Conservation (phyloP, 2,113 vertebrate species). For the Mionectes macconnelli region DNA sequence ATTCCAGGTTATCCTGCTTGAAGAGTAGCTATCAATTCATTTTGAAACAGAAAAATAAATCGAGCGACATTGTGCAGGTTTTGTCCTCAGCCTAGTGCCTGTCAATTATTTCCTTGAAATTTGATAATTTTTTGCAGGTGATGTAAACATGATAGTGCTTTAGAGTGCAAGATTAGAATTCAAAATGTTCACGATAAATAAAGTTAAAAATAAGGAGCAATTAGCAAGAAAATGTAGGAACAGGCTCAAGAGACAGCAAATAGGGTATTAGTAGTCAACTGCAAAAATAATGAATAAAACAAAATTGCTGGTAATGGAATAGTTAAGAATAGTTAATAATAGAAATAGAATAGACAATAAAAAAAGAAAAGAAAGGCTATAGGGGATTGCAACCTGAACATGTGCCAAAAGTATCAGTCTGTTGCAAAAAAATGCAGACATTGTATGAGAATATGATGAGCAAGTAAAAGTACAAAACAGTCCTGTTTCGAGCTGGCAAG, state of each 20-base stretch:
- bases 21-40: neutral
- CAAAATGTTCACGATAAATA: neutral
- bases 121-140: neutral
- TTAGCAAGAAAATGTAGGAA: neutral
- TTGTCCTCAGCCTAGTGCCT: neutral
- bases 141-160: neutral
- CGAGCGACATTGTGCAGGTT: neutral
- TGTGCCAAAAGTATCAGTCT: neutral
- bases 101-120: neutral
- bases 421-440: neutral
- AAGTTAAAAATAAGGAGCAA: neutral
- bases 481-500: neutral
- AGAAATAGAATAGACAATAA: neutral
- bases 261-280: neutral
- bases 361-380: neutral
- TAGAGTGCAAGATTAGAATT: neutral
- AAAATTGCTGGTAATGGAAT: neutral
- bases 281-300: neutral
- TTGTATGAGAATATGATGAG: rapidly evolving
- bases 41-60: neutral
- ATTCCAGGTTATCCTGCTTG: neutral
- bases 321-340: neutral
- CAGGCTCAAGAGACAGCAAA: neutral
- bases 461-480: neutral
- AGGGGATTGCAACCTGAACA: neutral